These are phyloP conservation scores for Melitaea athalia DNA, from an alignment of 2,888 invertebrate species.

Conservation along the genomic window DNA sequence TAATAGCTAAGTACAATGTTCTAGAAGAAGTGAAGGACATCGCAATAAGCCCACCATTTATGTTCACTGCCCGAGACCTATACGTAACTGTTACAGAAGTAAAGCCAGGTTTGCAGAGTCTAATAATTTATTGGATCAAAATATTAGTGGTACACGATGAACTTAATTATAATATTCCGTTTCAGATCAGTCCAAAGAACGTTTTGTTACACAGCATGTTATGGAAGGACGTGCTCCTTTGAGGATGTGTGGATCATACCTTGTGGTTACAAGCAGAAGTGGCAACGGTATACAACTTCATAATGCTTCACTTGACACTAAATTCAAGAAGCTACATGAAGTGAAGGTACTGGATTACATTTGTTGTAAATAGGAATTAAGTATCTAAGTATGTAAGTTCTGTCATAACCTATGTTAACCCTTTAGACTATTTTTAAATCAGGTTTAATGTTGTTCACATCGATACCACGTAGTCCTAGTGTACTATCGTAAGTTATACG, in stretches of 20 bases:
- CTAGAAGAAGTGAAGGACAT: slow-evolving; percentile 86
- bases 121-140: slow-evolving; percentile 2
- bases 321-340: slow-evolving; percentile 78
- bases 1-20: slow-evolving; percentile 77
- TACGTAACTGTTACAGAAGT: slow-evolving; percentile 84
- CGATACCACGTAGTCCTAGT: too few relatives aligned
- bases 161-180: slow-evolving; percentile 16
- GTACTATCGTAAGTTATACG: too few relatives aligned
- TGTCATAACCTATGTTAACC: too few relatives aligned
- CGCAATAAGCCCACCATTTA: slow-evolving; percentile 71
- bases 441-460: too few relatives aligned
- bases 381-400: too few relatives aligned
- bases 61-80: slow-evolving; percentile 84
- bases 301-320: slow-evolving; percentile 68
- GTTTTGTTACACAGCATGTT: slow-evolving; percentile 75
- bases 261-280: slow-evolving; percentile 75
- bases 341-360: slow-evolving; percentile 66
- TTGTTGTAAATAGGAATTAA: too few relatives aligned
- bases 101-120: slow-evolving; percentile 66
- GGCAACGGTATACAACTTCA: slow-evolving; percentile 82
- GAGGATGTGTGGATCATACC: slow-evolving; percentile 65
- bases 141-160: background rate
- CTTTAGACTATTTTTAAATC: too few relatives aligned
- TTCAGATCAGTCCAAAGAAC: slow-evolving; percentile 67
- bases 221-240: slow-evolving; percentile 83